A percentile compares a stretch with the other conserved stretches of the same genome.
phyloP scores from a whole-genome alignment of 2,888 invertebrate species.

The Trichacis sp. region DNA sequence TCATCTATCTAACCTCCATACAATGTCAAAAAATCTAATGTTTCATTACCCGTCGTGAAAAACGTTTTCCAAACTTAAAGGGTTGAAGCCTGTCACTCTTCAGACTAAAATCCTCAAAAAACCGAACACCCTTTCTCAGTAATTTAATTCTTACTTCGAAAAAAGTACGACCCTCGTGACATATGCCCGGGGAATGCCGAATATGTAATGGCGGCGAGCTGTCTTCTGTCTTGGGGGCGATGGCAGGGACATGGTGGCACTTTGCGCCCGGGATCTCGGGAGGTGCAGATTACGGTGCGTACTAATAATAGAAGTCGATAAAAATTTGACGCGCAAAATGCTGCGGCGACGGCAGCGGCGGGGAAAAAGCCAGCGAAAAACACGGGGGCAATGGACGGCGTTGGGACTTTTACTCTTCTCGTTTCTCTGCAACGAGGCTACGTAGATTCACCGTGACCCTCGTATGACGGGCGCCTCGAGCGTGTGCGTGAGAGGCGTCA shows the following conservation, averaged over 20 bases:
- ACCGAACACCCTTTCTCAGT: no score
- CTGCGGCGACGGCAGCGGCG: constrained; percentile 25
- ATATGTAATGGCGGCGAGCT: constrained; percentile 42
- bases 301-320: constrained; percentile 66
- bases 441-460: constrained; percentile 24
- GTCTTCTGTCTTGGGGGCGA: no score
- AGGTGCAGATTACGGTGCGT: constrained; percentile 60
- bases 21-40: no score
- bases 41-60: no score
- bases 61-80: no score
- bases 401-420: constrained; percentile 23
- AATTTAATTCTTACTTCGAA: no score
- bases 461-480: constrained; percentile 1
- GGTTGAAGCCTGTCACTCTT: no score
- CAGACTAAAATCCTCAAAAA: no score
- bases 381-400: constrained; percentile 57
- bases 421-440: constrained; percentile 13
- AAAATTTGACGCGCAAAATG: constrained; percentile 63
- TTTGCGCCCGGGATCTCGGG: constrained; percentile 50
- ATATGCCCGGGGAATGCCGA: constrained; percentile 38
- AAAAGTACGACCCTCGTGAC: constrained; percentile 16
- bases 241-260: constrained; percentile 14
- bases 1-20: no score
- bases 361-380: constrained; percentile 48
- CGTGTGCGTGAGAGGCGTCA: constrained; percentile 7